Conservation (phyloP, 2,888 invertebrate species). For the Dione vanillae region DNA sequence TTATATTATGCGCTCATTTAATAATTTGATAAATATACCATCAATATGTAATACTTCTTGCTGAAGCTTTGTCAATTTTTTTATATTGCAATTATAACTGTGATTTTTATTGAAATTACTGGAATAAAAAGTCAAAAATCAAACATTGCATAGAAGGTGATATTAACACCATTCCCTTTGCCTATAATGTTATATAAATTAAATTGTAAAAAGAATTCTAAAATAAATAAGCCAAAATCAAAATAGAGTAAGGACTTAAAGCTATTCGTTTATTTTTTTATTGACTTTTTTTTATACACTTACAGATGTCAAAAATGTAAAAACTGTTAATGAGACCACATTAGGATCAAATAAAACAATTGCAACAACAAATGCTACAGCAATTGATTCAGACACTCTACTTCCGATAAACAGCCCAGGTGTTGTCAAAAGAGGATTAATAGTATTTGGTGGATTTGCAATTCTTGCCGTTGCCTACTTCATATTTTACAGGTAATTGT, state of each 20-base stretch:
- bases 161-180: too few relatives aligned
- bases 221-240: not conserved
- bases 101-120: too few relatives aligned
- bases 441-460: slow-evolving; percentile 79
- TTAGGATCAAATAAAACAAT: slow-evolving; percentile 25
- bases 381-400: slow-evolving; percentile 36
- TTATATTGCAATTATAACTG: too few relatives aligned
- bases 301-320: slow-evolving; percentile 22
- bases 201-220: too few relatives aligned
- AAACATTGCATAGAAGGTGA: too few relatives aligned
- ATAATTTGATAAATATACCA: too few relatives aligned
- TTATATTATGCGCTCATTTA: too few relatives aligned
- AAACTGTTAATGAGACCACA: slow-evolving; percentile 4
- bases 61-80: too few relatives aligned
- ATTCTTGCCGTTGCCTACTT: slow-evolving; percentile 75
- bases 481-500: slow-evolving; percentile 75
- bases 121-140: too few relatives aligned
- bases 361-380: slow-evolving; percentile 47
- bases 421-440: slow-evolving; percentile 73
- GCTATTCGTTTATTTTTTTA: not conserved
- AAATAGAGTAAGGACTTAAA: not conserved
- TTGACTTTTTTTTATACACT: not conserved
- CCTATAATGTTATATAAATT: too few relatives aligned
- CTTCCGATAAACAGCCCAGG: slow-evolving; percentile 59
- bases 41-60: too few relatives aligned